Evolutionary conservation across 2,113 vertebrate species (phyloP).

Genomic region (Ammospiza caudacuta): DNA sequence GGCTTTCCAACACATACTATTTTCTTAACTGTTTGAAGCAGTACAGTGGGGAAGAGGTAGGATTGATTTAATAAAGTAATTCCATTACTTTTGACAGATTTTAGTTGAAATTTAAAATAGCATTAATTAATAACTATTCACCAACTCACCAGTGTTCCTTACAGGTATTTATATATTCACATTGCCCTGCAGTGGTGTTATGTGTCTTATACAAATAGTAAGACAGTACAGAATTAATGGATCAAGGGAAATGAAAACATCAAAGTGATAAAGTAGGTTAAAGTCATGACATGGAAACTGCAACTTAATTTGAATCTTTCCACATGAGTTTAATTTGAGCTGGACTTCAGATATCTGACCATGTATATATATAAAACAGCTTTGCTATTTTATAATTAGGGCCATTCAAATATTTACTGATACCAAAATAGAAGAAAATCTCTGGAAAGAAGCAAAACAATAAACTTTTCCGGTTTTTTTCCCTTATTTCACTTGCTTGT

Average conservation of each 20-base stretch:
- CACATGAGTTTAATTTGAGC: not conserved
- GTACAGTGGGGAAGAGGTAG: slow-evolving; percentile 97
- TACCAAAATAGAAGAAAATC: not conserved
- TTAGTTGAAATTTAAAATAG: not conserved
- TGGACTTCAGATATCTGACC: not conserved
- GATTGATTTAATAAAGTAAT: not conserved
- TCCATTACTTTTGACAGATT: not conserved
- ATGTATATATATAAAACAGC: not conserved
- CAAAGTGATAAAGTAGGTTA: not conserved
- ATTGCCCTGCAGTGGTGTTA: not conserved
- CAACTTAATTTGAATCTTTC: not conserved
- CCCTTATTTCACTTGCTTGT: not conserved
- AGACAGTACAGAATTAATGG: not conserved
- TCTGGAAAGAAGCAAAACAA: not conserved
- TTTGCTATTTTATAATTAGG: not conserved
- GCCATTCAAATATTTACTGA: not conserved
- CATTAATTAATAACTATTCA: not conserved
- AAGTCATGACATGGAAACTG: not conserved
- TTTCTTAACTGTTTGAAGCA: slow-evolving; percentile 97
- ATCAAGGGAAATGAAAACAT: not conserved
- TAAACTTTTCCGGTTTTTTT: not conserved
- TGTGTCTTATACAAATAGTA: not conserved
- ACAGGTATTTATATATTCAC: not conserved
- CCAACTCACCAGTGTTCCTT: not conserved
- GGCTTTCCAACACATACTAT: slow-evolving; percentile 91